Evolutionary conservation across 2,888 invertebrate species (phyloP).

Genomic region (Pteria penguin): DNA sequence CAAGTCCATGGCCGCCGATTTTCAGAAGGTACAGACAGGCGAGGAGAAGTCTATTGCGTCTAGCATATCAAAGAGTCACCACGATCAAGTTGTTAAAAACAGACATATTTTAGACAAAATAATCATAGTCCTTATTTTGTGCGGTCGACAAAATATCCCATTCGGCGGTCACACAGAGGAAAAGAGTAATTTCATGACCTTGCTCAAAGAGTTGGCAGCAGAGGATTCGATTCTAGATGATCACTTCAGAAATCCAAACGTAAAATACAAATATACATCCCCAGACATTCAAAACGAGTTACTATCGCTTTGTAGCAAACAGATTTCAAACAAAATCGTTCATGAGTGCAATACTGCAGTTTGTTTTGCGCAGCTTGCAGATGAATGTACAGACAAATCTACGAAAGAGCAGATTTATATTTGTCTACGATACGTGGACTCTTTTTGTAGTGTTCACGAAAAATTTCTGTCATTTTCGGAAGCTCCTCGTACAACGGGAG

Average conservation of each 20-base stretch:
- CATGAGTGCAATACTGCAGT: constrained; percentile 11
- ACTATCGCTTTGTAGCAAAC: not conserved
- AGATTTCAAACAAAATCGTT: not conserved
- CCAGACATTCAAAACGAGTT: too few relatives aligned
- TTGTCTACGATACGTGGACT: too few relatives aligned
- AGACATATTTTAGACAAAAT: too few relatives aligned
- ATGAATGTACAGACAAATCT: constrained; percentile 32
- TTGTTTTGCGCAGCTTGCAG: constrained; percentile 27
- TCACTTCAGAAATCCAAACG: constrained; percentile 13
- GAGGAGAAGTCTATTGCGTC: too few relatives aligned
- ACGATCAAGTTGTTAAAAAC: too few relatives aligned
- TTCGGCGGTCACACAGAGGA: constrained; percentile 31
- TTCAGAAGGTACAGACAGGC: too few relatives aligned
- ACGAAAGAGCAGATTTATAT: constrained; percentile 30
- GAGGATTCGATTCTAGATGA: constrained; percentile 3
- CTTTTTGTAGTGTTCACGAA: too few relatives aligned
- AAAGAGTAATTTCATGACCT: constrained; percentile 29
- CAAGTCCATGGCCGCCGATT: too few relatives aligned
- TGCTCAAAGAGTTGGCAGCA: too few relatives aligned
- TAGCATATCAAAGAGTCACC: too few relatives aligned
- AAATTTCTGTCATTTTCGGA: too few relatives aligned
- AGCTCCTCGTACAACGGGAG: constrained; percentile 16
- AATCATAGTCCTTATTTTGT: constrained; percentile 3
- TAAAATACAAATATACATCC: too few relatives aligned
- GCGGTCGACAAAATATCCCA: constrained; percentile 38